Evolutionary conservation across 2,113 vertebrate genomes (phyloP).

Genomic region (Aegithalos caudatus): DNA sequence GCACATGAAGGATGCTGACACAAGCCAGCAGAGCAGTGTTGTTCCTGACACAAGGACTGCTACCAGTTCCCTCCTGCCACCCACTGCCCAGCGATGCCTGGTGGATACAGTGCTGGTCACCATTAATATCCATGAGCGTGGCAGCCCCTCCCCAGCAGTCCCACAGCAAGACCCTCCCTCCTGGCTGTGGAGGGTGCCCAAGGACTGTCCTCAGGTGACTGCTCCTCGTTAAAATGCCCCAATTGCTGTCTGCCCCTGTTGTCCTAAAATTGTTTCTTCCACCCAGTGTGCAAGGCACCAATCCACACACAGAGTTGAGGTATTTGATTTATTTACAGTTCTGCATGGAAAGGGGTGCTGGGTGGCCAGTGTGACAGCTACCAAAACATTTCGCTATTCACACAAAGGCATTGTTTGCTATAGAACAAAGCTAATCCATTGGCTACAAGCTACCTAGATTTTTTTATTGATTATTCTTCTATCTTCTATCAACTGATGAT

Average conservation of each 20-base stretch:
- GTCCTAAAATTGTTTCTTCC: not conserved
- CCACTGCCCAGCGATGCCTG: not conserved
- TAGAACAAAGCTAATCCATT: not conserved
- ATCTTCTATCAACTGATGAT: accelerated
- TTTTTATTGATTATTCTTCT: not conserved
- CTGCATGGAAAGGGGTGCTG: not conserved
- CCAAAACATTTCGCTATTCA: not conserved
- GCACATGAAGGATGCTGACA: accelerated
- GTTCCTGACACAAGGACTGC: accelerated
- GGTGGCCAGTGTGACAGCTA: not conserved
- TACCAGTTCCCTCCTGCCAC: not conserved
- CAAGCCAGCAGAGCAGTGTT: accelerated
- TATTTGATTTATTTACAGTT: not conserved
- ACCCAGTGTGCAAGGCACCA: accelerated
- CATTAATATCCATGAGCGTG: accelerated
- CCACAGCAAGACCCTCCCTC: not conserved
- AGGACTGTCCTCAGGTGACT: not conserved
- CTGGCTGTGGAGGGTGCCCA: not conserved
- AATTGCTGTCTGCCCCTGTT: not conserved
- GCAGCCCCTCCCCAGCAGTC: not conserved
- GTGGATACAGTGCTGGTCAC: not conserved
- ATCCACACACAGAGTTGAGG: not conserved
- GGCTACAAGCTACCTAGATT: not conserved
- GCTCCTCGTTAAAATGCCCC: not conserved
- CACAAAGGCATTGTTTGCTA: not conserved